Percentiles rank a stretch among this genome's conserved stretches.
phyloP scores from a whole-genome alignment of 2,888 invertebrate species.

The Spilarctia lutea region DNA sequence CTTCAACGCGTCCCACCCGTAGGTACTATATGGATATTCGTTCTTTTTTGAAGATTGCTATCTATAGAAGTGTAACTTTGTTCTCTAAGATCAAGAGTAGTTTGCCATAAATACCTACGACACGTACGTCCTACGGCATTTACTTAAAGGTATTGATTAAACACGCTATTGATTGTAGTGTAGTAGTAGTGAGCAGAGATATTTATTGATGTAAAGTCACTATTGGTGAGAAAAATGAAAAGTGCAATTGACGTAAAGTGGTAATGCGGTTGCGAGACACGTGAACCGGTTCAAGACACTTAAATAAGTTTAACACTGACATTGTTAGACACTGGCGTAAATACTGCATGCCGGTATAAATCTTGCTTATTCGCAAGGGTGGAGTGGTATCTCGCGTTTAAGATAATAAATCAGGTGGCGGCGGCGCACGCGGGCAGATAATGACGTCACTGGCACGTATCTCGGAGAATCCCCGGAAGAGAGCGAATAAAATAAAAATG shows the following conservation, averaged over 20 bases:
- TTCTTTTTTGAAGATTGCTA: not conserved
- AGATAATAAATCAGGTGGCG: conserved; percentile 81
- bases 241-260: conserved; percentile 51
- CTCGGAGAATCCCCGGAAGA: conserved; percentile 86
- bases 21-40: not conserved
- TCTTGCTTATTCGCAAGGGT: conserved; percentile 67
- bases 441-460: conserved; percentile 85
- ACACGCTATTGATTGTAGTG: not conserved
- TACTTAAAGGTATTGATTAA: not conserved
- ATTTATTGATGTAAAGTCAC: conserved; percentile 27
- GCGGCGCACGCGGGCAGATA: conserved; percentile 76
- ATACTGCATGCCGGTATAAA: conserved; percentile 63
- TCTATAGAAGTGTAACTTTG: not conserved
- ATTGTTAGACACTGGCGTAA: conserved; percentile 58
- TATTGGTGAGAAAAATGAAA: conserved; percentile 46
- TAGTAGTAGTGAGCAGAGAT: not conserved
- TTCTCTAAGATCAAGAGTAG: not conserved
- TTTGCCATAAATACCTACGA: no score
- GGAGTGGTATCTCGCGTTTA: conserved; percentile 68
- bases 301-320: conserved; percentile 64
- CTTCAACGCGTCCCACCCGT: not conserved
- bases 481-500: conserved; percentile 86
- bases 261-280: conserved; percentile 31
- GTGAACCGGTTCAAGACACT: conserved; percentile 60
- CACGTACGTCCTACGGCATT: no score